A percentile compares a stretch with the other conserved stretches of the same genome.
phyloP scores from a whole-genome alignment of 2,888 invertebrate genomes.

The Notodonta ziczac region DNA sequence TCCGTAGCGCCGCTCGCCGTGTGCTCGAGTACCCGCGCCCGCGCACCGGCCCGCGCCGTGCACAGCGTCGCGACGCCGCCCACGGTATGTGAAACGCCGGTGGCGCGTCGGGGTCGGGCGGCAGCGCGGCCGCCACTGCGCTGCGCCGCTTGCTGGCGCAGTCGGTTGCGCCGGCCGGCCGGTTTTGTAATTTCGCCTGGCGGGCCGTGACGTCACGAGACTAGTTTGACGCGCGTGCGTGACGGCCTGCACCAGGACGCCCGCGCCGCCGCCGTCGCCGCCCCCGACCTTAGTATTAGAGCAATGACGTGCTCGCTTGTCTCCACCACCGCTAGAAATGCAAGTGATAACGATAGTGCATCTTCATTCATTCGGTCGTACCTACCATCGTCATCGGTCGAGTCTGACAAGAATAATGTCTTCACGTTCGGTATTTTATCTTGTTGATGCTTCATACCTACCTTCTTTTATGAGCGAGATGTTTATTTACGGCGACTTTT shows the following conservation, averaged over 20 bases:
- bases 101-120: constrained; percentile 82
- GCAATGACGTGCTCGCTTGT: constrained; percentile 77
- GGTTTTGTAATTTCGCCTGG: constrained; percentile 82
- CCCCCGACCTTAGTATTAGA: constrained; percentile 77
- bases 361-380: constrained; percentile 15
- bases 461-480: neutral
- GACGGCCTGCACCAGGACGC: constrained; percentile 78
- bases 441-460: neutral
- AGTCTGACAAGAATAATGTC: neutral
- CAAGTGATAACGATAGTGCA: constrained; percentile 42
- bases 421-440: neutral
- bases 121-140: constrained; percentile 81
- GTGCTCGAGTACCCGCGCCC: constrained; percentile 78
- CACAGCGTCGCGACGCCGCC: constrained; percentile 79
- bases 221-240: constrained; percentile 82
- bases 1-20: constrained; percentile 84
- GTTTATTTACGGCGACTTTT: constrained; percentile 1
- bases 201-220: constrained; percentile 81
- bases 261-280: constrained; percentile 64
- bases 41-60: constrained; percentile 67
- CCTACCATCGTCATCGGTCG: neutral
- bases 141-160: constrained; percentile 65
- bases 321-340: constrained; percentile 45
- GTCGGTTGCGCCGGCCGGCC: constrained; percentile 72
- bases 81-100: constrained; percentile 75